Evolutionary conservation across 92 coral and sea anemone species (phyloP), one percentile per base, ranked within the genome.

Genomic region (Pocillopora meandrina): DNA sequence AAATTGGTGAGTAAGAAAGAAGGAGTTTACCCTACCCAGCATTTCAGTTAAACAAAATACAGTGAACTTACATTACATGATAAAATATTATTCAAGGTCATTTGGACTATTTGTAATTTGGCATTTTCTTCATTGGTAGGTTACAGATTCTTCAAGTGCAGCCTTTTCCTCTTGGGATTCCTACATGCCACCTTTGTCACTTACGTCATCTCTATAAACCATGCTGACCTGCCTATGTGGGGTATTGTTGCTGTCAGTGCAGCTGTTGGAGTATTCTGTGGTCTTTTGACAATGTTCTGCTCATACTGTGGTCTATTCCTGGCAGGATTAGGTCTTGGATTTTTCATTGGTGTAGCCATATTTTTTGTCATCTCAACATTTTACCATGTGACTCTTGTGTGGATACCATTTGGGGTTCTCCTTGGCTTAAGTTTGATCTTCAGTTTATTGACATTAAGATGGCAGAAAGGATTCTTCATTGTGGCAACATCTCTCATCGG

Each of bases 381-480:
- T 63, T 84, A 82, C 77, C 94, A 82, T 71, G 83, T 97, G 16
- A 61, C 93, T 2, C 86, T 83, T 49, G 92, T 86, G 84, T 94
- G 98, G 98, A 92, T 94, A 71, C 99, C 99, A 8, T 94, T 94
- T 85, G 98, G 98, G 2, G 86, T 92, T 33, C 90, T 97, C 19
- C 94, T 97, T 13, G 97, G 95, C 0, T 78, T 95, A 61, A 90
- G 98, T 68, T 80, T 97, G 62, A 17, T 91, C 31, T 91, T 91
- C 83, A 93, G 91, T 26, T 19, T 94, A 61, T 77, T 94, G 52
- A 90, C 91, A 19, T 81, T 97, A 77, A 87, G 90, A 62, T 97
- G 95, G 90, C 98, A 97, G 90, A 97, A 93, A 80, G 87, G 91
- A 31, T 87, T 94, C 67, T 88, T 87, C 71, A 94, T 94, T 66